A percentile compares a stretch with the other conserved stretches of the same genome.
phyloP scores from a whole-genome alignment of 2,113 vertebrate species.

The Oryzias melastigma region DNA sequence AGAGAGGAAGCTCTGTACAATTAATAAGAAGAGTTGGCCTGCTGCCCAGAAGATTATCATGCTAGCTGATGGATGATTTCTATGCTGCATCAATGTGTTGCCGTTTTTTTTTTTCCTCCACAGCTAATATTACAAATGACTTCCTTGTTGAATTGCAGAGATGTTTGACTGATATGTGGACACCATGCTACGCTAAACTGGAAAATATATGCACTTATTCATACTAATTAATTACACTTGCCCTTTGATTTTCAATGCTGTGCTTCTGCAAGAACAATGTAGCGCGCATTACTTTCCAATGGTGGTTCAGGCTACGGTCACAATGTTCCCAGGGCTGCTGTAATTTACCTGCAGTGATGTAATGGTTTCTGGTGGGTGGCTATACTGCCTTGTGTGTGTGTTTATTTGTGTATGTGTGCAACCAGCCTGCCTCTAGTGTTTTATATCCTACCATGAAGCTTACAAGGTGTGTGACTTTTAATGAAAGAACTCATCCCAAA shows the following conservation, averaged over 20 bases:
- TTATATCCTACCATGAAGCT: slow-evolving; percentile 4
- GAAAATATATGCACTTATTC: neutral
- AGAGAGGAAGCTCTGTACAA: neutral
- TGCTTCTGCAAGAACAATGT: neutral
- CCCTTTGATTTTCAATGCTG: neutral
- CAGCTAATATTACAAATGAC: neutral
- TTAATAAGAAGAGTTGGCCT: neutral
- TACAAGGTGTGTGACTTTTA: slow-evolving; percentile 5
- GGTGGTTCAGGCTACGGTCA: slow-evolving; percentile 7
- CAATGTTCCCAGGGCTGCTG: neutral
- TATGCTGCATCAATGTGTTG: neutral
- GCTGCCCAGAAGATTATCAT: neutral
- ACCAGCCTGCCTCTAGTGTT: neutral
- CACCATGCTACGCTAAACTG: neutral
- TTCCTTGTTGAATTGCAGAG: slow-evolving; percentile 1
- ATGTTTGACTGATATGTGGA: neutral
- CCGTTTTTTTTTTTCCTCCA: neutral
- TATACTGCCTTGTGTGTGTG: neutral
- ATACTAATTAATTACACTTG: slow-evolving; percentile 1
- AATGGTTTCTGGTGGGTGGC: slow-evolving; percentile 1
- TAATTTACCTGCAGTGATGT: slow-evolving; percentile 12
- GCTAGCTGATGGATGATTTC: neutral
- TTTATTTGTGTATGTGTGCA: slow-evolving; percentile 1
- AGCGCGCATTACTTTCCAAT: neutral
- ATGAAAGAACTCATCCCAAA: slow-evolving; percentile 3